A percentile compares a stretch with the other conserved stretches of the same genome.
Evolutionary conservation across 2,888 invertebrate genomes (phyloP).

Genomic region (Ochropleura leucogaster): DNA sequence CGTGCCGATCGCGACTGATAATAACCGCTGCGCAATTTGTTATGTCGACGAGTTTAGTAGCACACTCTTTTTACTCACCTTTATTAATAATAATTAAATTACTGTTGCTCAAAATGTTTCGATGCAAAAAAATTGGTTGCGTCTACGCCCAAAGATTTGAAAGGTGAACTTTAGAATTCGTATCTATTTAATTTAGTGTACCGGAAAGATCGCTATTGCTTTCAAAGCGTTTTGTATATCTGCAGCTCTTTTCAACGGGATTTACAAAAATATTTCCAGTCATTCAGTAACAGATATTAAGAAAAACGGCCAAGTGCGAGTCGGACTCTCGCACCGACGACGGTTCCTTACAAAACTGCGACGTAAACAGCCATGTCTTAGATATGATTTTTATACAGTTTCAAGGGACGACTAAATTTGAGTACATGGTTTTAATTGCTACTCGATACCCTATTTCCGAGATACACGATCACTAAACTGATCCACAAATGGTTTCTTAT

Average conservation of each 20-base stretch:
- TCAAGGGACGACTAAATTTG: no score
- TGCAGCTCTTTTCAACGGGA: background rate
- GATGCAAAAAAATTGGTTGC: conserved; percentile 16
- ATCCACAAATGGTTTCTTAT: no score
- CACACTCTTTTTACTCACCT: conserved; percentile 45
- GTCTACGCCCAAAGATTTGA: conserved; percentile 15
- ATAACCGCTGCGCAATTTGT: conserved; percentile 63
- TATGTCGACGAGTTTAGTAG: conserved; percentile 47
- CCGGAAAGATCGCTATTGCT: background rate
- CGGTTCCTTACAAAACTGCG: no score
- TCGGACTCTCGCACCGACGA: no score
- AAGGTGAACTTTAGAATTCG: conserved; percentile 1
- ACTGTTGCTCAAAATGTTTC: conserved; percentile 13
- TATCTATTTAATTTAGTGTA: background rate
- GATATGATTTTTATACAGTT: no score
- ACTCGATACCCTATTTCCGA: no score
- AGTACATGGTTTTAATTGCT: no score
- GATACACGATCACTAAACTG: no score
- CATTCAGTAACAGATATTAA: background rate
- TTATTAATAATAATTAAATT: conserved; percentile 47
- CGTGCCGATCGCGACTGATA: conserved; percentile 63
- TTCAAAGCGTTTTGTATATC: background rate
- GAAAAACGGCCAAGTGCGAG: no score
- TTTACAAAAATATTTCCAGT: background rate
- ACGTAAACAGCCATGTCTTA: no score